Conservation (phyloP, 2,888 invertebrate genomes). For the Pediacus dermestoides region DNA sequence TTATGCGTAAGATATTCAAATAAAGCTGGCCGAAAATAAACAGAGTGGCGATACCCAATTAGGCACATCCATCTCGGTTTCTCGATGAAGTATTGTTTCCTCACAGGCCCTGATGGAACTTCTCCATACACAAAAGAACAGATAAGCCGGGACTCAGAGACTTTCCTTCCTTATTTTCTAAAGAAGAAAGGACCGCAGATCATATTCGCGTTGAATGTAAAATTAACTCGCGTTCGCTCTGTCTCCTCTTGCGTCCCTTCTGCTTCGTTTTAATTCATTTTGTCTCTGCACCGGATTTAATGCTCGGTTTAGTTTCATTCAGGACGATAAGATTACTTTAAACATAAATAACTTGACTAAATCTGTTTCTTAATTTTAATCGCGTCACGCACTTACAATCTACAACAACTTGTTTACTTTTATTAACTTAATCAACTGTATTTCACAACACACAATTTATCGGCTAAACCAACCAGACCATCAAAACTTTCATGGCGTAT, state of each 20-base stretch:
- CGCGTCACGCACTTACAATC: slow-evolving; percentile 33
- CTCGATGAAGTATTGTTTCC: slow-evolving; percentile 45
- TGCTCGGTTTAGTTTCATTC: slow-evolving; percentile 42
- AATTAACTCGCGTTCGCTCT: slow-evolving; percentile 38
- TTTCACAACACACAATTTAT: slow-evolving; percentile 7
- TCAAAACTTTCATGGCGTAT: too few species aligned
- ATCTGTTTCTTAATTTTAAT: slow-evolving; percentile 40
- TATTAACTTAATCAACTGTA: slow-evolving; percentile 20
- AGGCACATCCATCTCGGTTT: slow-evolving; percentile 33
- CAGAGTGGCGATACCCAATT: slow-evolving; percentile 34
- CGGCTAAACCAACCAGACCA: too few species aligned
- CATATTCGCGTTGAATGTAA: slow-evolving; percentile 43
- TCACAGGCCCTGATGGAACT: slow-evolving; percentile 40
- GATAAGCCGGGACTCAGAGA: slow-evolving; percentile 41
- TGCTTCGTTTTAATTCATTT: slow-evolving; percentile 39
- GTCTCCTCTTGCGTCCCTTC: slow-evolving; percentile 1
- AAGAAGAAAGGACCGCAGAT: slow-evolving; percentile 42
- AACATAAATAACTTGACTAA: slow-evolving; percentile 41
- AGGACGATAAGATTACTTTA: slow-evolving; percentile 42
- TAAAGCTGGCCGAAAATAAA: background rate
- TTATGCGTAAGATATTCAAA: background rate
- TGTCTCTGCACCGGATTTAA: slow-evolving; percentile 40
- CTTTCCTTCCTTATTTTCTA: slow-evolving; percentile 39
- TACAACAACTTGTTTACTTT: slow-evolving; percentile 27
- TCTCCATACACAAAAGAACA: slow-evolving; percentile 40